phyloP scores from a whole-genome alignment of 1,140 invertebrate species.

The Listronotus bonariensis region DNA sequence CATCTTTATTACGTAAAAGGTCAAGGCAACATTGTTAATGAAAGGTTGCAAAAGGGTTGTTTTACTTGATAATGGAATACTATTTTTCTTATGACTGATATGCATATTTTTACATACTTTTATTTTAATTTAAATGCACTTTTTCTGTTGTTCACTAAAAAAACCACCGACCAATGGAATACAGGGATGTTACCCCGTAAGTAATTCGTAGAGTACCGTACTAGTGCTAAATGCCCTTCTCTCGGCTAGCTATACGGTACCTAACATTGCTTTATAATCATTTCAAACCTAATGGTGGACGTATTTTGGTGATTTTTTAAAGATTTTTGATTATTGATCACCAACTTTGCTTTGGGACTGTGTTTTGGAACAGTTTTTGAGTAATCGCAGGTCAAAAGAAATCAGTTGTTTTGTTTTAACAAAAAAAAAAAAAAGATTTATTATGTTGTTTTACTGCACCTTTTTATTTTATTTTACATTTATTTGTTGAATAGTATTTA shows the following conservation, averaged over 20 bases:
- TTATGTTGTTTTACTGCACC: conserved; percentile 3
- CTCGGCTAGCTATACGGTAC: conserved; percentile 16
- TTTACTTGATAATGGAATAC: too few species aligned
- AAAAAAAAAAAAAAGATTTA: background rate
- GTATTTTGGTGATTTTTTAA: conserved; percentile 15
- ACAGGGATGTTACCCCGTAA: conserved; percentile 83
- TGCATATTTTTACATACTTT: conserved; percentile 54
- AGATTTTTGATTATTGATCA: background rate
- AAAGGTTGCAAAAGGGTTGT: too few species aligned
- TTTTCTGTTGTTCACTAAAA: conserved; percentile 68
- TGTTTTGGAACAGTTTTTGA: conserved; percentile 38
- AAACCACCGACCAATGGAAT: conserved; percentile 64
- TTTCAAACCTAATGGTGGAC: conserved; percentile 4
- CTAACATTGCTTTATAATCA: background rate
- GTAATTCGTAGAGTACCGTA: conserved; percentile 58
- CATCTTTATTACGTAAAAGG: too few species aligned
- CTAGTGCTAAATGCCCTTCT: conserved; percentile 10
- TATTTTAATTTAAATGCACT: conserved; percentile 76
- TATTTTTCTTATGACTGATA: background rate
- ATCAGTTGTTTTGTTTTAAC: background rate
- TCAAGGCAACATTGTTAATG: too few species aligned
- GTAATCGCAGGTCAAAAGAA: too few species aligned
- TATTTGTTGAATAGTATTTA: conserved; percentile 24
- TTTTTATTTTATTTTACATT: conserved; percentile 13
- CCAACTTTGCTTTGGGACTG: conserved; percentile 32